A percentile compares a stretch with the other conserved stretches of the same genome.
Conservation (phyloP, 2,113 vertebrate species). For the Dasyprocta punctata region DNA sequence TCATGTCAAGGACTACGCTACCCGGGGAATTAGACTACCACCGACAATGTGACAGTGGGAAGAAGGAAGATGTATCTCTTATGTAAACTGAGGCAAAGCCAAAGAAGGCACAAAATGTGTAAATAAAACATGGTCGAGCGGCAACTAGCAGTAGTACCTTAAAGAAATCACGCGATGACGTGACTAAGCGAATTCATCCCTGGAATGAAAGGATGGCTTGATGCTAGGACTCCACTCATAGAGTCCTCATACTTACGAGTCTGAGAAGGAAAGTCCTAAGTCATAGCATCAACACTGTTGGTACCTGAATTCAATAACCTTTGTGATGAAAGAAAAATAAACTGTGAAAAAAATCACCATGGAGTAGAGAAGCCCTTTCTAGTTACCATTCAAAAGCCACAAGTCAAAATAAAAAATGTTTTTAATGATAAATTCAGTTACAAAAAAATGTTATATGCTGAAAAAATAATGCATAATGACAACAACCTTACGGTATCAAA, state of each 20-base stretch:
- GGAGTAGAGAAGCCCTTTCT: background rate
- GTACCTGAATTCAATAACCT: background rate
- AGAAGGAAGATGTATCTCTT: too few relatives aligned
- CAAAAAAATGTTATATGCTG: background rate
- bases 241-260: background rate
- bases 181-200: background rate
- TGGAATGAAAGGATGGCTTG: background rate
- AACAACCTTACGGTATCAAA: background rate
- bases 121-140: background rate
- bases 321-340: background rate
- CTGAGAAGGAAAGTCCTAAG: background rate
- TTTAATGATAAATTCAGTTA: background rate
- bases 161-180: background rate
- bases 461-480: background rate
- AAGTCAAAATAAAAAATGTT: background rate
- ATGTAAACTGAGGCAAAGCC: background rate
- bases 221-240: background rate
- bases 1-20: fast-evolving
- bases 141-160: background rate
- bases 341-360: background rate
- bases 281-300: background rate
- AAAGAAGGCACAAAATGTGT: background rate
- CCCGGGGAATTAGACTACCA: background rate
- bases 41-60: background rate
- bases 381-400: background rate